A percentile compares a stretch with the other conserved stretches of the same genome.
These are phyloP conservation scores for Lasiurus borealis DNA, from an alignment of 2,113 vertebrate species.

Conservation along the genomic window DNA sequence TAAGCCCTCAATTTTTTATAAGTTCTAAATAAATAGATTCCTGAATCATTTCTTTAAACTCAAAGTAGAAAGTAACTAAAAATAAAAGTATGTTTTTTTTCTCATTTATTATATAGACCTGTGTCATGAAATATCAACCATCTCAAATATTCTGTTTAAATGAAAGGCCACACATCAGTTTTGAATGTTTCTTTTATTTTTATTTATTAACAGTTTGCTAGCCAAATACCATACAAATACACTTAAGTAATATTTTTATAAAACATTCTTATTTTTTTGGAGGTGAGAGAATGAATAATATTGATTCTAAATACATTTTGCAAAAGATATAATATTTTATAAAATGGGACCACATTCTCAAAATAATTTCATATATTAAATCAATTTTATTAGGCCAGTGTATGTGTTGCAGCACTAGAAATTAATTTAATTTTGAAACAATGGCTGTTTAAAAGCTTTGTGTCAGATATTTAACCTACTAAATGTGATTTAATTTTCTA, in stretches of 20 bases:
- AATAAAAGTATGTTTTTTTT: background rate
- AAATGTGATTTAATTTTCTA: background rate
- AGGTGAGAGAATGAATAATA: background rate
- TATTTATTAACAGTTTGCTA: background rate
- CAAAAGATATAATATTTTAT: background rate
- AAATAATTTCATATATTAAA: conserved; percentile 11
- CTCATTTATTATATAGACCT: background rate
- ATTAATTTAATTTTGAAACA: background rate
- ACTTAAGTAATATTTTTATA: background rate
- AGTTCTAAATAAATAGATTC: background rate
- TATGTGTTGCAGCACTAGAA: background rate
- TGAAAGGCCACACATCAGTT: background rate
- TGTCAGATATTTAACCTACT: background rate
- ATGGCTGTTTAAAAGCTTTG: background rate
- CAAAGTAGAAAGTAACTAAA: background rate
- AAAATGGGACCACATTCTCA: background rate
- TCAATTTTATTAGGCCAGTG: background rate
- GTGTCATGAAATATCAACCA: background rate
- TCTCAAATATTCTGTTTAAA: conserved; percentile 9
- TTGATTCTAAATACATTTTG: background rate
- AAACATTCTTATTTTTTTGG: background rate
- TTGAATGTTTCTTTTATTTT: conserved; percentile 44
- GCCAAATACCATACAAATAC: background rate
- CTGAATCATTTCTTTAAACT: conserved; percentile 39
- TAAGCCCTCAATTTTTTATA: background rate